These are phyloP conservation scores for Hipposideros larvatus DNA, from an alignment of 2,797 vertebrate genomes.

Conservation along the genomic window DNA sequence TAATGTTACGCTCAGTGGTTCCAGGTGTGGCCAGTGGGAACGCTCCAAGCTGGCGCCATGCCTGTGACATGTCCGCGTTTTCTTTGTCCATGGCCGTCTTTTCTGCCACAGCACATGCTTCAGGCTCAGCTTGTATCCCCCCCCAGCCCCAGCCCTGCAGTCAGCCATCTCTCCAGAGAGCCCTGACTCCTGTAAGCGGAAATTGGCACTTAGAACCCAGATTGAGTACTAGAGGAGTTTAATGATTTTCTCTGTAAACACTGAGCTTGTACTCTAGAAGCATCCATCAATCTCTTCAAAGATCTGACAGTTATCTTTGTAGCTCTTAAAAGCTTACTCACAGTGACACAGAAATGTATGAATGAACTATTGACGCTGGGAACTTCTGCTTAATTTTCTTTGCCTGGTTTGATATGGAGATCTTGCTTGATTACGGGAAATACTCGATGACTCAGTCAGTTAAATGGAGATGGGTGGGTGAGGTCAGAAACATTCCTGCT, in stretches of 20 bases:
- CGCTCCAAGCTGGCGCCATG: neutral
- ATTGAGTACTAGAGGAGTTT: neutral
- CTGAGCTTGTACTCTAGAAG: neutral
- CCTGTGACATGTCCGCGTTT: neutral
- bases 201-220: neutral
- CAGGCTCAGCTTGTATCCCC: neutral
- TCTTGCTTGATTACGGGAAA: neutral
- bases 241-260: neutral
- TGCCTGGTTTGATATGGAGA: neutral
- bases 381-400: neutral
- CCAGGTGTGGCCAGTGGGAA: neutral
- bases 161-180: neutral
- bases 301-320: neutral
- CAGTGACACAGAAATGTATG: neutral
- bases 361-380: neutral
- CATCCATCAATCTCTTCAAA: neutral
- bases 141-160: neutral
- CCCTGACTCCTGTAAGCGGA: neutral
- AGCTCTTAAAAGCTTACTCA: neutral
- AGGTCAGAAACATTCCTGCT: slow-evolving; percentile 50
- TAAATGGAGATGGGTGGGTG: neutral
- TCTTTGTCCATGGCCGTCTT: neutral
- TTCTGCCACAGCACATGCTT: neutral
- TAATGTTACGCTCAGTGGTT: neutral
- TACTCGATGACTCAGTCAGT: neutral